Conservation (phyloP, 2,113 vertebrate genomes). For the Piaya cayana region DNA sequence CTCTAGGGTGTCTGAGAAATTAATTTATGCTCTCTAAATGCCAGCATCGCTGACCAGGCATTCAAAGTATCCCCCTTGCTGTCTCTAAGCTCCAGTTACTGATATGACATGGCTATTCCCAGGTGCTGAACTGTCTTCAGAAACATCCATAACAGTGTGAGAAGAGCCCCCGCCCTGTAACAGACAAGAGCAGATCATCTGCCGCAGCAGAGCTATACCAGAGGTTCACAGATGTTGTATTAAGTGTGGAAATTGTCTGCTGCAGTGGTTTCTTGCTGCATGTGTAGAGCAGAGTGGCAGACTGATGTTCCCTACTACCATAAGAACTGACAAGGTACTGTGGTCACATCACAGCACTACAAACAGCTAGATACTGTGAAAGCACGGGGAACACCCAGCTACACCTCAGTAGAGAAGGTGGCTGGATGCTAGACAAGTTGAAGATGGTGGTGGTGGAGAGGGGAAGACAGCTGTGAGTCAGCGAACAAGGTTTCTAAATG, state of each 20-base stretch:
- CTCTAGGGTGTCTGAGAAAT: constrained; percentile 59
- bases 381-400: not conserved
- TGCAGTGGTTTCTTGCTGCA: not conserved
- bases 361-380: not conserved
- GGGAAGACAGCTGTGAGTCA: constrained; percentile 15
- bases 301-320: not conserved
- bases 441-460: not conserved
- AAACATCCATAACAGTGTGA: not conserved
- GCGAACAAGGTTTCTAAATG: not conserved
- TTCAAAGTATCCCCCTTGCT: not conserved
- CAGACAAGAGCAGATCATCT: not conserved
- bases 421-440: not conserved
- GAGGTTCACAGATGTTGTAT: not conserved
- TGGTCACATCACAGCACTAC: not conserved
- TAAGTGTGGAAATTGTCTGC: not conserved
- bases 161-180: not conserved
- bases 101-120: not conserved
- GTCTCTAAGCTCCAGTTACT: not conserved
- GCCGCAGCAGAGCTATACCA: not conserved
- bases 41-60: constrained; percentile 24
- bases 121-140: not conserved
- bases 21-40: constrained; percentile 57
- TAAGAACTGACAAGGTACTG: not conserved
- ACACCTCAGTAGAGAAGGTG: not conserved
- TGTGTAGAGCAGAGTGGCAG: not conserved